Evolutionary conservation across 2,113 vertebrate genomes (phyloP).

Genomic region (Fregata magnificens): DNA sequence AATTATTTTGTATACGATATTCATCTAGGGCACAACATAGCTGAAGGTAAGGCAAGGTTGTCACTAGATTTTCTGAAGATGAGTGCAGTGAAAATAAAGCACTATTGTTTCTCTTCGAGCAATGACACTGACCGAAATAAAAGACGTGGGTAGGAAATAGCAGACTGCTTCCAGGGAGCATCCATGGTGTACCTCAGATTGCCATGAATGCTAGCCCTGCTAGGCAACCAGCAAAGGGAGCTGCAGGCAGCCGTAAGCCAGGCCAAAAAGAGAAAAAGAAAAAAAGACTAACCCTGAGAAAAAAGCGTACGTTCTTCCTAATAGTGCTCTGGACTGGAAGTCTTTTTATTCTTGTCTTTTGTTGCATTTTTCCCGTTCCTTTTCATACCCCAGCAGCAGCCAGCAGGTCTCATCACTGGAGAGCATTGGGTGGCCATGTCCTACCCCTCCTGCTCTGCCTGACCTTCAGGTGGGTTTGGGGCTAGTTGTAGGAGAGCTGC

Average conservation of each 20-base stretch:
- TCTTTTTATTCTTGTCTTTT: background rate
- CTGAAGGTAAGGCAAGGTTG: background rate
- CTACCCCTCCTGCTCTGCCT: background rate
- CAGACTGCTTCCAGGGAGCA: background rate
- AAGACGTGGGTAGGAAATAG: slow-evolving; percentile 41
- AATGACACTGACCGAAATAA: background rate
- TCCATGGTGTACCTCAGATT: slow-evolving; percentile 69
- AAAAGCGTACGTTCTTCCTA: background rate
- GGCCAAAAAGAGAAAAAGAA: background rate
- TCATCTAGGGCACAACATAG: background rate
- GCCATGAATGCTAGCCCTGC: slow-evolving; percentile 67
- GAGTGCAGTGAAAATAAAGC: background rate
- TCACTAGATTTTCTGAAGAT: background rate
- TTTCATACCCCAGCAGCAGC: background rate
- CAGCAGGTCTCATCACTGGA: background rate
- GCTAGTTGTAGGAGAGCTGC: background rate
- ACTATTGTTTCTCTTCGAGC: background rate
- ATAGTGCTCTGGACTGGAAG: background rate
- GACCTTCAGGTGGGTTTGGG: background rate
- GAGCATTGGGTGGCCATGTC: background rate
- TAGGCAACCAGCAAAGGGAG: slow-evolving; percentile 75
- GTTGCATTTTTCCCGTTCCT: slow-evolving; percentile 3
- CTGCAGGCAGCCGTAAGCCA: background rate
- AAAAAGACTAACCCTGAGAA: background rate
- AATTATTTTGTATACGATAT: background rate